phyloP scores from a whole-genome alignment of 2,797 vertebrate species.

The Bovichtus variegatus region DNA sequence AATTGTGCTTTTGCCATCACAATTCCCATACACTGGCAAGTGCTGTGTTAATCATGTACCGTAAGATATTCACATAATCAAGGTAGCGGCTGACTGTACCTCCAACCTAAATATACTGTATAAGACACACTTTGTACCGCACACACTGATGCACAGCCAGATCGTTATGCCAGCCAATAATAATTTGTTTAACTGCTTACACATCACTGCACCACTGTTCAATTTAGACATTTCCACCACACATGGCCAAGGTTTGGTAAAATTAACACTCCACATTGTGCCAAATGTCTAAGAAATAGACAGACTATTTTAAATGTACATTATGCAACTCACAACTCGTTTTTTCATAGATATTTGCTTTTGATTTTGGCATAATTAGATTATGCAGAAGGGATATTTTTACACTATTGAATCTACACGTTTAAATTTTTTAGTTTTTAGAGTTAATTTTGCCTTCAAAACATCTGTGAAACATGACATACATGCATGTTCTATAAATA shows the following conservation, averaged over 20 bases:
- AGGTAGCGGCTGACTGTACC: conserved; percentile 26
- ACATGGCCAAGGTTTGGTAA: not conserved
- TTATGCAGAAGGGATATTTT: not conserved
- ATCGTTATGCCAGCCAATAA: not conserved
- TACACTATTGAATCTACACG: not conserved
- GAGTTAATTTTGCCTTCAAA: not conserved
- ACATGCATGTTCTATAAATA: not conserved
- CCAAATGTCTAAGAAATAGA: not conserved
- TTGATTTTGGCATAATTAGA: not conserved
- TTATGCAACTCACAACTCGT: not conserved
- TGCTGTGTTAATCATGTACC: conserved; percentile 38
- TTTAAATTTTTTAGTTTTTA: too few relatives aligned
- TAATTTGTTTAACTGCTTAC: conserved; percentile 25
- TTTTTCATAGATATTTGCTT: too few relatives aligned
- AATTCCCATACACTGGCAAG: conserved; percentile 34
- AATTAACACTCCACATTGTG: not conserved
- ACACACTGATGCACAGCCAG: conserved; percentile 14
- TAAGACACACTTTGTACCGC: conserved; percentile 10
- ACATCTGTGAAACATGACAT: not conserved
- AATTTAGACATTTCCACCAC: conserved; percentile 8
- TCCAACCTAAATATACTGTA: conserved; percentile 29
- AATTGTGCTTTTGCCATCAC: conserved; percentile 55
- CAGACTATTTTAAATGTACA: not conserved
- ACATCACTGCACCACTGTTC: conserved; percentile 3
- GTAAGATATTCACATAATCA: conserved; percentile 48